Percentiles rank a stretch among this genome's conserved stretches.
These are phyloP conservation scores for Sipha maydis DNA, from an alignment of 2,888 invertebrate species.

Conservation along the genomic window DNA sequence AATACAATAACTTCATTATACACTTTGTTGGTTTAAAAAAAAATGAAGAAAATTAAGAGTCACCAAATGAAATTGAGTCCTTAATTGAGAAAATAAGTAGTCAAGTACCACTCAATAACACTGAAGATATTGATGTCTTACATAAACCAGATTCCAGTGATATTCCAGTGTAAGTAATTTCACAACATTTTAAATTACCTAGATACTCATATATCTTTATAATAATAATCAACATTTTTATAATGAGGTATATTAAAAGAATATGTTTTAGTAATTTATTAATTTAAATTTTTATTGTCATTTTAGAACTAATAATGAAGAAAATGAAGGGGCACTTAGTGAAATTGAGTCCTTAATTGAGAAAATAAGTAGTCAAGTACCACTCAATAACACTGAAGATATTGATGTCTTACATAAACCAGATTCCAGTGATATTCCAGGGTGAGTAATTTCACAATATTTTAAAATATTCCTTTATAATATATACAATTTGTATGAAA, in stretches of 20 bases:
- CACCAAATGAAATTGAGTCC: neutral
- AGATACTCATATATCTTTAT: neutral
- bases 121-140: neutral
- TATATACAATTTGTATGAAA: neutral
- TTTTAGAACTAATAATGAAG: too few relatives aligned
- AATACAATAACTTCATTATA: too few relatives aligned
- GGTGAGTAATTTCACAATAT: neutral
- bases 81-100: neutral
- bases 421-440: neutral
- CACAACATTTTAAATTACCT: neutral
- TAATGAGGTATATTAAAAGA: too few relatives aligned
- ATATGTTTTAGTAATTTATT: too few relatives aligned
- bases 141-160: neutral
- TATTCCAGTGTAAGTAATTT: constrained; percentile 3
- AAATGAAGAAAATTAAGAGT: neutral
- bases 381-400: too few relatives aligned
- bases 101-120: neutral
- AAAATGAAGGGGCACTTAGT: too few relatives aligned
- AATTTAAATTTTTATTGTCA: too few relatives aligned
- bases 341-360: too few relatives aligned
- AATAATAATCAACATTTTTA: neutral
- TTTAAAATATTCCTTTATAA: too few relatives aligned
- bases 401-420: neutral
- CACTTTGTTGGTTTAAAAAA: too few relatives aligned
- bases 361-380: neutral